Evolutionary conservation across 2,797 vertebrate genomes (phyloP).

Genomic region (Spheniscus humboldti): DNA sequence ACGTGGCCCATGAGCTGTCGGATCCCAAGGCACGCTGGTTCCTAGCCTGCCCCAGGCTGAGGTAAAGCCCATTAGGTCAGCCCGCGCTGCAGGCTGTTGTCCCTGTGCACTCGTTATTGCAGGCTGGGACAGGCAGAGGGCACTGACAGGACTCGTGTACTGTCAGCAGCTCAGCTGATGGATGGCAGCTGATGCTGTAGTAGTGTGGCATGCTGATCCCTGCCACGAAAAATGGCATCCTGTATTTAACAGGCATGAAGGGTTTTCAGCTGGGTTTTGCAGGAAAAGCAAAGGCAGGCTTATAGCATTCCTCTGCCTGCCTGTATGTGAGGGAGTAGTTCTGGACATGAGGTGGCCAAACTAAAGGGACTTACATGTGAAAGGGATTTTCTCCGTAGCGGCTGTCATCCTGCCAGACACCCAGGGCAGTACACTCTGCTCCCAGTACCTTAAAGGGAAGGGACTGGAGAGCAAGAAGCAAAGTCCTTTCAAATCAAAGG

Average conservation of each 20-base stretch:
- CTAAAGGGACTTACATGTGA: neutral
- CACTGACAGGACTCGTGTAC: accelerated
- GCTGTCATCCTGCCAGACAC: neutral
- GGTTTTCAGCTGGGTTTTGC: neutral
- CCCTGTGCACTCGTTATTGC: too few relatives aligned
- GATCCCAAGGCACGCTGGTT: neutral
- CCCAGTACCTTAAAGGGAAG: neutral
- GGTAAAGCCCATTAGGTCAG: neutral
- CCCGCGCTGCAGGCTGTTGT: accelerated
- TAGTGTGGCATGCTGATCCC: neutral
- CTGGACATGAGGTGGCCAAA: neutral
- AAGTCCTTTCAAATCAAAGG: neutral
- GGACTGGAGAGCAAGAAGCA: neutral
- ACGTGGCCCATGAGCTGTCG: accelerated
- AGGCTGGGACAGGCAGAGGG: neutral
- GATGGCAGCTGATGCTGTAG: neutral
- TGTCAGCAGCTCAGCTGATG: neutral
- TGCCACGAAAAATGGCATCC: neutral
- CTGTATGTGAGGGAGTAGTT: neutral
- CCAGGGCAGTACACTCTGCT: neutral
- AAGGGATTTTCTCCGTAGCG: accelerated
- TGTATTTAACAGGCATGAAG: neutral
- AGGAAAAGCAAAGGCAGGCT: neutral
- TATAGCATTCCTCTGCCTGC: neutral
- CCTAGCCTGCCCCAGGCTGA: neutral